Base-by-base conservation (phyloP, 2,888 invertebrate species). In the Helleia helle region DNA sequence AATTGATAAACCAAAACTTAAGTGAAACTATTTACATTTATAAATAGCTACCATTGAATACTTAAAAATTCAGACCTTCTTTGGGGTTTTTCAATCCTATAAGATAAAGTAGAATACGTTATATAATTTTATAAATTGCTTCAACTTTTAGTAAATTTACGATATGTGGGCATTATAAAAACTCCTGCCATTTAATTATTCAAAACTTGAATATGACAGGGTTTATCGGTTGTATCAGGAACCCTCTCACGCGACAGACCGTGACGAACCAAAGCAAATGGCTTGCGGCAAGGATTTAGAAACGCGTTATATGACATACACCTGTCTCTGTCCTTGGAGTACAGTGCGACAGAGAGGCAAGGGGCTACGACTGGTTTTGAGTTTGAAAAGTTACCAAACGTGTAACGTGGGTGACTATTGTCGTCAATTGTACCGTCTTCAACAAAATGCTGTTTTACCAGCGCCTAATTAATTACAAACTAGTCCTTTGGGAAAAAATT, bases 221-320 rank as follows among this genome's bases (percentile, higher is more conserved):
- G 41, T 46, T 48, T 54, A 52, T 51, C 52, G 41, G 38, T 39
- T 36, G 39, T 45, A 61, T 70, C 69, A 59, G 54, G 48, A 62
- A 62, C 62, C 65, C 41, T 46, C 37, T 34, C 22, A 69, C 68
- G 77, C 73, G 79, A 72, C 54, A 62, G 59, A 75, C 73, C 79
- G 61, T 77, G 67, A 59, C 74, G 60, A 62, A 76, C 68, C 66
- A 68, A 70, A 69, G 70, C 65, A 74, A 77, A 75, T 68, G 64
- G 61, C 76, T 65, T 59, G 65, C 59, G 71, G 75, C 69, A 45
- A 68, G 61, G 66, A 71, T 72, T 72, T 71, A 39, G 51, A 68
- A 73, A 71, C 71, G 48, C 54, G 67, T 71, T 65, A 52, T 39
- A 39, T 39, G 30, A 38, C 40, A 48, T 34, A 34, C 31, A 24